Evolutionary conservation across 2,888 invertebrate genomes (phyloP).

Genomic region (Drosophila mimetica): DNA sequence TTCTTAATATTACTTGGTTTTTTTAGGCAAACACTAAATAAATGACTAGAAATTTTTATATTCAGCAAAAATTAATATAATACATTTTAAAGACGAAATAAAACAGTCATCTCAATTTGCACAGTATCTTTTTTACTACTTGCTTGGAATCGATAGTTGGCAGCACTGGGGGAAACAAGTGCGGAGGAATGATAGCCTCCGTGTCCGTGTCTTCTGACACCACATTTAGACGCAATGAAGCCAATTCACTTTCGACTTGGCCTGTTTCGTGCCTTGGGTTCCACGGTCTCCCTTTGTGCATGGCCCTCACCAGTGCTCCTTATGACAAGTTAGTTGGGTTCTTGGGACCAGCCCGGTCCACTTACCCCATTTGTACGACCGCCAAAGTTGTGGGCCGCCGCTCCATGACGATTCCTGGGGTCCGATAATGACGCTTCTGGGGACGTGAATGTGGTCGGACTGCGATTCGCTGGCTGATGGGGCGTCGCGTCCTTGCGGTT

Average conservation of each 20-base stretch:
- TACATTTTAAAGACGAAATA: too few species aligned
- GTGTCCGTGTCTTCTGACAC: conserved; percentile 57
- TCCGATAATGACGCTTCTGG: conserved; percentile 45
- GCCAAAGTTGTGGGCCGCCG: conserved; percentile 13
- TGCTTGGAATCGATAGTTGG: conserved; percentile 9
- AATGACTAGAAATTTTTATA: too few species aligned
- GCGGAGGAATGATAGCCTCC: conserved; percentile 1
- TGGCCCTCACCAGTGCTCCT: conserved; percentile 39
- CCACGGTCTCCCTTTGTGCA: conserved; percentile 11
- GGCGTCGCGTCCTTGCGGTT: conserved; percentile 42
- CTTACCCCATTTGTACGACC: conserved; percentile 18
- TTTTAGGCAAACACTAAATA: too few species aligned
- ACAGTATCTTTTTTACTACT: background rate
- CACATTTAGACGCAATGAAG: conserved; percentile 78
- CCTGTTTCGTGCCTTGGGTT: conserved; percentile 22
- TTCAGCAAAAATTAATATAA: too few species aligned
- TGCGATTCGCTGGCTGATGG: conserved; percentile 22
- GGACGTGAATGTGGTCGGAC: conserved; percentile 51
- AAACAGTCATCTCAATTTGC: background rate
- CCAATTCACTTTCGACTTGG: conserved; percentile 63
- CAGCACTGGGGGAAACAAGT: conserved; percentile 6
- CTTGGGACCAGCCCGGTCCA: conserved; percentile 20
- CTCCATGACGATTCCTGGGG: conserved; percentile 28
- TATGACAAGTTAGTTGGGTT: conserved; percentile 50
- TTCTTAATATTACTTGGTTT: too few species aligned